Evolutionary conservation across 2,113 vertebrate species (phyloP), one percentile per base, ranked within the genome.

Genomic region (Rhadina sibilatrix): DNA sequence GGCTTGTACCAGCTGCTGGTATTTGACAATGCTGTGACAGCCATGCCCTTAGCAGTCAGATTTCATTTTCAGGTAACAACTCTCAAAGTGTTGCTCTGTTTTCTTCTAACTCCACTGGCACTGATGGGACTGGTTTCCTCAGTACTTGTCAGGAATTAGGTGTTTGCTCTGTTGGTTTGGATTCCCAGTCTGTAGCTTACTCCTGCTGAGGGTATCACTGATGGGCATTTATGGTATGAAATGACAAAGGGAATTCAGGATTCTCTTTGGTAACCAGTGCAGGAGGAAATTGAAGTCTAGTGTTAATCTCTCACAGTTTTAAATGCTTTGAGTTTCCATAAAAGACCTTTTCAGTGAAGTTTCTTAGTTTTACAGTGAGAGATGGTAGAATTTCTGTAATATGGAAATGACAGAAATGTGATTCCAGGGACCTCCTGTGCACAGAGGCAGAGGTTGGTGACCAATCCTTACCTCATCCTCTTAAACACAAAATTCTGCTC

Each of bases 21-120:
- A 0, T 8, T 14, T 31, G 80, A 1, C 20, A 4, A 4, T 18
- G 1, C 42, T 6, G 13, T 13, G 16, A 8, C 54, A 20, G 60
- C 30, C 33, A 21, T 1, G 4, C 28, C 40, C 53, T 17, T 9
- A 18, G n/a, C 66, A 83, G 37, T 9, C 20, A 1, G 13, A 10
- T 50, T 50, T 23, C 21, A 47, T 13, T 60, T 47, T 30, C 65
- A 60, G n/a, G 25, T 66, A 27, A 15, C 28, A 53, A 4, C 61
- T 70, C 76, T 28, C 2, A 1, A 11, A 25, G 49, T 25, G 3
- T 6, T 79, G 5, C 24, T 44, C 52, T 40, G 9, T 14, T 69
- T 57, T 37, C 64, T n/a, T 22, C 38, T 4, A 11, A 42, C 31
- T n/a, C 52, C 46, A 0, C 20, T 19, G 64, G 18, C 42, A 3